A percentile compares a stretch with the other conserved stretches of the same genome.
These are phyloP conservation scores for Penelope pileata DNA, from an alignment of 2,113 vertebrate genomes.

Conservation along the genomic window DNA sequence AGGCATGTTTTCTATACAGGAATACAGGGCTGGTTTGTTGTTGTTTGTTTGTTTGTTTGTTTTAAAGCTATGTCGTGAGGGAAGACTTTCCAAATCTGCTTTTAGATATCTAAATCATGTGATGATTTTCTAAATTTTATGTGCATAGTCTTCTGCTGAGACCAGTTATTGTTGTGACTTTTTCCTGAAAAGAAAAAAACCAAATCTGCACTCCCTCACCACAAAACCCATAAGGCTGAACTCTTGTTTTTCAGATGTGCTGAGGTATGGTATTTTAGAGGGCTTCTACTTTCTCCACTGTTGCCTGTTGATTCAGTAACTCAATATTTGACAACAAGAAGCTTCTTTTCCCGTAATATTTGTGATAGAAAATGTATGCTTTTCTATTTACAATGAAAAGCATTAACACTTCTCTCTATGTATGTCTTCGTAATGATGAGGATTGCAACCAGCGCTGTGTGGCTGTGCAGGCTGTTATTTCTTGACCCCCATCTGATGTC, in stretches of 20 bases:
- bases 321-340: slow-evolving; percentile 29
- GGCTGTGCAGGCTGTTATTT: neutral
- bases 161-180: neutral
- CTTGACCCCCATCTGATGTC: neutral
- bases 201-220: neutral
- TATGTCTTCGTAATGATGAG: neutral
- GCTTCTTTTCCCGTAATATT: slow-evolving; percentile 8
- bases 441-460: neutral
- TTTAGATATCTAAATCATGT: neutral
- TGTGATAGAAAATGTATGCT: slow-evolving; percentile 3
- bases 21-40: neutral
- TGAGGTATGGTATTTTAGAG: neutral
- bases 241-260: neutral
- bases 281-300: neutral
- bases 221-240: neutral
- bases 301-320: slow-evolving; percentile 36
- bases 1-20: rapidly evolving
- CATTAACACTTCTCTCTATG: neutral
- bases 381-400: neutral
- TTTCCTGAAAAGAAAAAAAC: neutral
- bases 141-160: neutral
- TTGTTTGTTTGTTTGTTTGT: too few relatives aligned
- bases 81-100: neutral
- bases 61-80: too few relatives aligned
- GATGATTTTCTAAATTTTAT: neutral